Percentiles rank a stretch among this genome's conserved stretches.
phyloP scores from a whole-genome alignment of 2,113 vertebrate species.

The Clupea harengus region DNA sequence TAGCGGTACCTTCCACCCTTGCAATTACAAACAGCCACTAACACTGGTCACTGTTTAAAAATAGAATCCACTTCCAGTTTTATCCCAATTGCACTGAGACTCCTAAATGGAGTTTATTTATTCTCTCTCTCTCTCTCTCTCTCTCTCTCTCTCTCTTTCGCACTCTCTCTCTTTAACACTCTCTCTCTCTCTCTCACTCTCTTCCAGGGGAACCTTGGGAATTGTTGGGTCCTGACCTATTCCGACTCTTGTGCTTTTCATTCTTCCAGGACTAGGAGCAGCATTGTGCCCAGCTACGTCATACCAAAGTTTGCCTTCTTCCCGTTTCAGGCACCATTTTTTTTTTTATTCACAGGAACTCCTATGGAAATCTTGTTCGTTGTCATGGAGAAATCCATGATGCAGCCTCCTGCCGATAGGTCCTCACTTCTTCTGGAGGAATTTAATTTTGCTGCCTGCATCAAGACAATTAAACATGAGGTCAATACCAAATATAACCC shows the following conservation, averaged over 20 bases:
- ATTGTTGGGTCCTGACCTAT: constrained; percentile 23
- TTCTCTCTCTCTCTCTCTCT: neutral
- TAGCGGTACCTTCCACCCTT: neutral
- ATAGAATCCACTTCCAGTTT: constrained; percentile 53
- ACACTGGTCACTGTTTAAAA: neutral
- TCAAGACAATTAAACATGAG: constrained; percentile 1
- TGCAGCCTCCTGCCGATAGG: neutral
- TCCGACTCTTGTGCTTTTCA: constrained; percentile 10
- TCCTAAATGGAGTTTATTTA: neutral
- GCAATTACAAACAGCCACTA: neutral
- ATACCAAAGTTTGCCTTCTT: constrained; percentile 21
- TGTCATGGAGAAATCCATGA: neutral
- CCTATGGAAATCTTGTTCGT: neutral
- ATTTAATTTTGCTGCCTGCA: constrained; percentile 76
- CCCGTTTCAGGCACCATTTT: neutral
- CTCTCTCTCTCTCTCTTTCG: neutral
- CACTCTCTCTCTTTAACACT: neutral
- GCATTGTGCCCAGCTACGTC: neutral
- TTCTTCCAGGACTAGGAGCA: neutral
- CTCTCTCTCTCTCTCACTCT: neutral
- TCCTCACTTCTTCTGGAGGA: constrained; percentile 72
- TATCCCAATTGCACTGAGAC: constrained; percentile 35
- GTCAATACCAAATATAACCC: neutral
- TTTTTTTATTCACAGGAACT: neutral
- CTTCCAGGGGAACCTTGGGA: constrained; percentile 13